Evolutionary conservation across 2,888 invertebrate genomes (phyloP).

Genomic region (Stenotaenia linearis): DNA sequence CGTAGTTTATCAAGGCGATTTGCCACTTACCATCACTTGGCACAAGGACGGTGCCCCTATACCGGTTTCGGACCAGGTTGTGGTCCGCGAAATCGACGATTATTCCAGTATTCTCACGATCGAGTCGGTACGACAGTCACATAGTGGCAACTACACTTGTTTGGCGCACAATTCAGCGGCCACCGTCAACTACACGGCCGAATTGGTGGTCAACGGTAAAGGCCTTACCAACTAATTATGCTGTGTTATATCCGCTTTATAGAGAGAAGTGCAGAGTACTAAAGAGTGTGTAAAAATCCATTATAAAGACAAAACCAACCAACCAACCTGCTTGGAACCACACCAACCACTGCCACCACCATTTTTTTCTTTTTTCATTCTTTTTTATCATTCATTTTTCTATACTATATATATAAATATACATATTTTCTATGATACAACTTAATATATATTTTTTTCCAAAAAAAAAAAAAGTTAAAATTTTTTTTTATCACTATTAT

Average conservation of each 20-base stretch:
- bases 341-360: slow-evolving; percentile 26
- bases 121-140: slow-evolving; percentile 42
- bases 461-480: neutral
- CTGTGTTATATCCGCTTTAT: slow-evolving; percentile 26
- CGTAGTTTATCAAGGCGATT: slow-evolving; percentile 43
- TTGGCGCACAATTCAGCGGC: slow-evolving; percentile 30
- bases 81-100: slow-evolving; percentile 42
- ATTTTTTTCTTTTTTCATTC: neutral
- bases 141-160: slow-evolving; percentile 47
- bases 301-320: slow-evolving; percentile 10
- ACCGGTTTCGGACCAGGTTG: slow-evolving; percentile 37
- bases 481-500: neutral
- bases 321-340: slow-evolving; percentile 21
- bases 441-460: neutral
- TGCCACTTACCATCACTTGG: slow-evolving; percentile 46
- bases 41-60: slow-evolving; percentile 50
- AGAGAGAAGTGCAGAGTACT: slow-evolving; percentile 24
- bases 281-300: neutral
- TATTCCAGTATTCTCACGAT: slow-evolving; percentile 45
- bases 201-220: slow-evolving; percentile 32
- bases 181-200: slow-evolving; percentile 32
- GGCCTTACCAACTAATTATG: neutral
- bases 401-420: neutral
- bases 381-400: slow-evolving; percentile 1
- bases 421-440: slow-evolving; percentile 13